Conservation (phyloP, 2,113 vertebrate species). For the Cariama cristata region DNA sequence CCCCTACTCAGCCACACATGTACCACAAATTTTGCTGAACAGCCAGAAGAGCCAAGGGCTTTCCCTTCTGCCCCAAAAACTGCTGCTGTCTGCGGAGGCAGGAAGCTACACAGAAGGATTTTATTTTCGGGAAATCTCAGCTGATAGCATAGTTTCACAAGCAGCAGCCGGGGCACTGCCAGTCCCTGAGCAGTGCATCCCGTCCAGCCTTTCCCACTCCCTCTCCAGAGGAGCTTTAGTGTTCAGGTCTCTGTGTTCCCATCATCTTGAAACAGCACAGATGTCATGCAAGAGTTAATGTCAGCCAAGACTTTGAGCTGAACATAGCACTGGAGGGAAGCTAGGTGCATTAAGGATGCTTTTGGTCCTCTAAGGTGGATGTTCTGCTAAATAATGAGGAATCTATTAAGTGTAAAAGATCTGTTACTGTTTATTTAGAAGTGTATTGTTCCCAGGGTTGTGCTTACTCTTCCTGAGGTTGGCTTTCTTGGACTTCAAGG, state of each 20-base stretch:
- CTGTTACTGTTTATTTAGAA: not conserved
- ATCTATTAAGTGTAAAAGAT: not conserved
- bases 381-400: not conserved
- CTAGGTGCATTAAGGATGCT: not conserved
- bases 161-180: not conserved
- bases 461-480: not conserved
- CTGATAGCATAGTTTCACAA: not conserved
- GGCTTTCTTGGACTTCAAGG: not conserved
- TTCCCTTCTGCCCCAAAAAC: not conserved
- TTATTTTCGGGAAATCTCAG: not conserved
- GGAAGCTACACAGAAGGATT: not conserved
- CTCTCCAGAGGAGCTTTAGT: not conserved
- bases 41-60: not conserved
- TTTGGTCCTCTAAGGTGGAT: not conserved
- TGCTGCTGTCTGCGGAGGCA: rapidly evolving
- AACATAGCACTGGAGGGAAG: not conserved
- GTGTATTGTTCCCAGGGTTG: not conserved
- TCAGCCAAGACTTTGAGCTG: not conserved
- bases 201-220: not conserved
- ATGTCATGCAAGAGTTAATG: not conserved
- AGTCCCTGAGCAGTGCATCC: rapidly evolving
- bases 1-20: not conserved
- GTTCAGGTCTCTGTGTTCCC: not conserved
- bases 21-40: not conserved
- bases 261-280: not conserved